These are phyloP conservation scores for Saccopteryx leptura DNA, from an alignment of 2,113 vertebrate species.

Conservation along the genomic window DNA sequence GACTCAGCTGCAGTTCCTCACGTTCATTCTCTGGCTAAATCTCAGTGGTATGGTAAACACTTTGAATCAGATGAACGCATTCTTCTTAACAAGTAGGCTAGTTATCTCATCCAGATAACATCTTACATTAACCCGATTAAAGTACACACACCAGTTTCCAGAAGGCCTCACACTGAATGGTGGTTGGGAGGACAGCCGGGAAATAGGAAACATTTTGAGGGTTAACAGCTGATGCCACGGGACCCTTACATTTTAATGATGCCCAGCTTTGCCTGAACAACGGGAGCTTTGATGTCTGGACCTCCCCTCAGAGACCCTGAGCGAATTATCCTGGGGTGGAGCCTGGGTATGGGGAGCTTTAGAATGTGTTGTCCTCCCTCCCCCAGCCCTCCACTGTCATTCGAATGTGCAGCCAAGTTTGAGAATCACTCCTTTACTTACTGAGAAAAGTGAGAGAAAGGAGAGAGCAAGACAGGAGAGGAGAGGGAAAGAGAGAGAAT, in stretches of 20 bases:
- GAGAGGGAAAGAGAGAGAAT: neutral
- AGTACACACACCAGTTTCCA: neutral
- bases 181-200: neutral
- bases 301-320: neutral
- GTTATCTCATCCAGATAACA: neutral
- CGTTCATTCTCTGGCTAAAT: neutral
- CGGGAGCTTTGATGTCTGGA: neutral
- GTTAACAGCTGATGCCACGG: neutral
- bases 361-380: neutral
- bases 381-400: neutral
- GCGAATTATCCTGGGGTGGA: neutral
- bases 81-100: neutral
- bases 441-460: constrained; percentile 12
- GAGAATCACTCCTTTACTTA: neutral
- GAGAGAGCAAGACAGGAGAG: neutral
- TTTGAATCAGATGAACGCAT: neutral
- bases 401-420: neutral
- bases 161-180: neutral
- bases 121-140: neutral
- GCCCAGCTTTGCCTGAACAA: neutral
- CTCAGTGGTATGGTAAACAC: neutral
- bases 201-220: neutral
- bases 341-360: neutral
- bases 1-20: neutral
- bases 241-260: neutral